Conservation (phyloP, 1,140 invertebrate genomes). For the Heliothis subflexa region DNA sequence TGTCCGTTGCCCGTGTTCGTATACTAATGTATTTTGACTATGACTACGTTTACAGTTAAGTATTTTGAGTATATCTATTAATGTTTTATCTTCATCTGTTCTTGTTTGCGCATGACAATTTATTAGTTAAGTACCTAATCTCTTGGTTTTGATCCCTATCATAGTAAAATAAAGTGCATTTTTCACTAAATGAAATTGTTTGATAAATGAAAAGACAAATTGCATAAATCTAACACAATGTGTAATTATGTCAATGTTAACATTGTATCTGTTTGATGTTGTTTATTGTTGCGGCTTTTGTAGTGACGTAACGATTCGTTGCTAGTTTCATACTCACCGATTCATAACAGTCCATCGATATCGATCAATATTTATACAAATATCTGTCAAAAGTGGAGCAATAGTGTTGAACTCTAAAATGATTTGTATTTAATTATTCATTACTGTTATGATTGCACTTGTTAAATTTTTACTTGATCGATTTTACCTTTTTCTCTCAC, state of each 20-base stretch:
- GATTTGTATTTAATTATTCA: slow-evolving; percentile 17
- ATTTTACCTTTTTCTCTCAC: slow-evolving; percentile 24
- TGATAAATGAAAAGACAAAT: slow-evolving; percentile 43
- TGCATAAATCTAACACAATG: slow-evolving; percentile 28
- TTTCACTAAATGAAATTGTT: slow-evolving; percentile 36
- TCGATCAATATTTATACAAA: neutral
- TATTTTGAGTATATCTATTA: neutral
- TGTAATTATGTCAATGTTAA: slow-evolving; percentile 32
- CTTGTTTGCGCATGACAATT: slow-evolving; percentile 9
- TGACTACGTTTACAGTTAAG: neutral
- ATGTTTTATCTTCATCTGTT: neutral
- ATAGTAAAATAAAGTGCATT: slow-evolving; percentile 36
- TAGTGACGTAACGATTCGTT: neutral
- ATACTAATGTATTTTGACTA: neutral
- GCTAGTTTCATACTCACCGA: neutral
- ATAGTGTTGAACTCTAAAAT: too few relatives aligned
- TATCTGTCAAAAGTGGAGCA: neutral
- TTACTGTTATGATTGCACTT: slow-evolving; percentile 28
- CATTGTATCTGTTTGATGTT: slow-evolving; percentile 31
- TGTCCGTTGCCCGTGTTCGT: neutral
- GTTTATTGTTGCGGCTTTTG: slow-evolving; percentile 13
- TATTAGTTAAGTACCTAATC: neutral
- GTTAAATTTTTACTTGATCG: slow-evolving; percentile 40
- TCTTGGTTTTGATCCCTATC: neutral
- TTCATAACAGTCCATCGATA: neutral